phyloP scores from a whole-genome alignment of 2,113 vertebrate species.

The Mesoclemmys tuberculata region DNA sequence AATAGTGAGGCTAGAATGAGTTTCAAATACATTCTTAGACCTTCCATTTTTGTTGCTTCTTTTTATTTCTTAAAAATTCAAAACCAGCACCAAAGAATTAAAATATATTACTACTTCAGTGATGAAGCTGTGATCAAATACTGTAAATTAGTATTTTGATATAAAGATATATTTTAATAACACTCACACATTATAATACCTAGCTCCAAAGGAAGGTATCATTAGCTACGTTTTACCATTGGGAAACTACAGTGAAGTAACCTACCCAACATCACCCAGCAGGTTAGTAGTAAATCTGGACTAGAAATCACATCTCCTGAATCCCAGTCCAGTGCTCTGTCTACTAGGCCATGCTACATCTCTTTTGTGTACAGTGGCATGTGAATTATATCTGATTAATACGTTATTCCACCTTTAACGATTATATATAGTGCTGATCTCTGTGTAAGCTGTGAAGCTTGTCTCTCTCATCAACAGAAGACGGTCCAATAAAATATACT shows the following conservation, averaged over 20 bases:
- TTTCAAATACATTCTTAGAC: background rate
- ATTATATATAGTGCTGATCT: background rate
- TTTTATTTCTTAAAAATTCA: background rate
- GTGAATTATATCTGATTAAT: background rate
- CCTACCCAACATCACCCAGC: background rate
- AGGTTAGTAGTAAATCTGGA: background rate
- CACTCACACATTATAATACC: background rate
- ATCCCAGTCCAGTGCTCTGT: background rate
- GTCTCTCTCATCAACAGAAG: background rate
- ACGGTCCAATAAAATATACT: background rate
- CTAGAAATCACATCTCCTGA: background rate
- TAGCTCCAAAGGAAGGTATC: background rate
- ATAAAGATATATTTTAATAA: background rate
- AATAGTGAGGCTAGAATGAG: background rate
- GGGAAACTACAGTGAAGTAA: background rate
- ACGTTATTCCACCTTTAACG: background rate
- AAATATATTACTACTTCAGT: background rate
- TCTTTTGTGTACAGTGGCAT: background rate
- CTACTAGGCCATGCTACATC: background rate
- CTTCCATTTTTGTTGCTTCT: background rate
- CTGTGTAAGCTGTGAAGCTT: background rate
- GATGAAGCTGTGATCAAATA: background rate
- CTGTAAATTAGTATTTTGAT: background rate
- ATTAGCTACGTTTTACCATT: background rate
- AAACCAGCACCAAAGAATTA: background rate